A percentile compares a stretch with the other conserved stretches of the same genome.
phyloP scores from a whole-genome alignment of 2,113 vertebrate genomes.

The Rhinichthys klamathensis region DNA sequence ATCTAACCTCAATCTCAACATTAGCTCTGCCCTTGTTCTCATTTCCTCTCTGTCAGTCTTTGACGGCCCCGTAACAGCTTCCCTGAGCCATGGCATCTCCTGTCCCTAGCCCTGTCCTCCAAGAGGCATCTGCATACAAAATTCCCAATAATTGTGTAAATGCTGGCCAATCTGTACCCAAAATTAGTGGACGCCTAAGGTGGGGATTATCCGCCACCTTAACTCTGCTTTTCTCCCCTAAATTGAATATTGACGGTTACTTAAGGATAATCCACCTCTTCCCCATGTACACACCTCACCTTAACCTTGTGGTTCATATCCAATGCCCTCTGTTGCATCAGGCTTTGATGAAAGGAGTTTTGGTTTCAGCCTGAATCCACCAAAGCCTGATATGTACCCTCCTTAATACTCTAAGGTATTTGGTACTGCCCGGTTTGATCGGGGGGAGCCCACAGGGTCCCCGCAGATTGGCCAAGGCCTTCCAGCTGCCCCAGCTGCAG shows the following conservation, averaged over 20 bases:
- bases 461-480: too few relatives aligned
- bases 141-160: background rate
- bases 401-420: too few relatives aligned
- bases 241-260: background rate
- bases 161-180: background rate
- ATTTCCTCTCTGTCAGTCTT: background rate
- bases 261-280: too few relatives aligned
- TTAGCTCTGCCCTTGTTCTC: background rate
- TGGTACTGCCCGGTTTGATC: too few relatives aligned
- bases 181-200: background rate
- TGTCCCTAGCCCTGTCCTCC: background rate
- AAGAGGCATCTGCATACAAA: background rate
- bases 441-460: too few relatives aligned
- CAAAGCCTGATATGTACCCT: too few relatives aligned
- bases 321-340: background rate
- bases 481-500: too few relatives aligned
- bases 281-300: background rate
- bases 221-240: background rate
- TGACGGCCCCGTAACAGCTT: background rate
- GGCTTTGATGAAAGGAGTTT: too few relatives aligned
- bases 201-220: background rate
- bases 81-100: background rate
- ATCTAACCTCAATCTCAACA: background rate
- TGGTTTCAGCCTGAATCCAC: too few relatives aligned
- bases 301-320: background rate